Evolutionary conservation across 2,113 vertebrate species (phyloP).

Genomic region (Phyllopteryx taeniolatus): DNA sequence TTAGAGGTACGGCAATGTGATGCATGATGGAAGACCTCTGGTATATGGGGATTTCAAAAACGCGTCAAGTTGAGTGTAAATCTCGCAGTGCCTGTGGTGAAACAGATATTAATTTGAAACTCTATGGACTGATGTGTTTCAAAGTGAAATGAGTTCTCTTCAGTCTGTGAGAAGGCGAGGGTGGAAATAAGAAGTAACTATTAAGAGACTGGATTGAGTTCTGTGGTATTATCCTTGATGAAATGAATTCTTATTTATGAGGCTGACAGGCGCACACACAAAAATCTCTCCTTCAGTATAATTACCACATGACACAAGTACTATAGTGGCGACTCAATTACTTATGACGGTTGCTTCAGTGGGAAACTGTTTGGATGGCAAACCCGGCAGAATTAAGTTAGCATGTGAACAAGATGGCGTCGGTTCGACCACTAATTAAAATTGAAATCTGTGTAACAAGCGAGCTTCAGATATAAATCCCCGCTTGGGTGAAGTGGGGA

Average conservation of each 20-base stretch:
- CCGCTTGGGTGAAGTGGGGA: too few species aligned
- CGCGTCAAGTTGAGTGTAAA: conserved; percentile 66
- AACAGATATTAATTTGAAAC: conserved; percentile 73
- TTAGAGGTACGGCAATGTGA: conserved; percentile 56
- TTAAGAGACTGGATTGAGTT: conserved; percentile 47
- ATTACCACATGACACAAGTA: conserved; percentile 56
- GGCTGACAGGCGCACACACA: conserved; percentile 46
- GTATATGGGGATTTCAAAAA: conserved; percentile 65
- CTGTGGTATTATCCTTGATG: conserved; percentile 63
- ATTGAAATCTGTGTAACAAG: too few species aligned
- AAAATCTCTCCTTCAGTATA: conserved; percentile 29
- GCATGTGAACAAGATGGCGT: conserved; percentile 23
- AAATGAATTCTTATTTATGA: conserved; percentile 73
- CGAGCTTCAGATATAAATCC: too few species aligned
- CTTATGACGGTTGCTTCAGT: conserved; percentile 52
- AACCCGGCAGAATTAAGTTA: conserved; percentile 18
- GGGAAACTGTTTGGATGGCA: conserved; percentile 13
- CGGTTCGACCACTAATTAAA: conserved; percentile 13
- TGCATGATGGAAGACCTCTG: conserved; percentile 67
- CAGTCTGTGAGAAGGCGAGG: conserved; percentile 52
- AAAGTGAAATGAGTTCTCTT: conserved; percentile 67
- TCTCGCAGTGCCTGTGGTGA: conserved; percentile 67
- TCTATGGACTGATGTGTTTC: conserved; percentile 64
- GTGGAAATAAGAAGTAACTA: conserved; percentile 51
- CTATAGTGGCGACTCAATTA: conserved; percentile 62